Base-by-base conservation (phyloP, 2,888 invertebrate species). In the Drosophila mimica region DNA sequence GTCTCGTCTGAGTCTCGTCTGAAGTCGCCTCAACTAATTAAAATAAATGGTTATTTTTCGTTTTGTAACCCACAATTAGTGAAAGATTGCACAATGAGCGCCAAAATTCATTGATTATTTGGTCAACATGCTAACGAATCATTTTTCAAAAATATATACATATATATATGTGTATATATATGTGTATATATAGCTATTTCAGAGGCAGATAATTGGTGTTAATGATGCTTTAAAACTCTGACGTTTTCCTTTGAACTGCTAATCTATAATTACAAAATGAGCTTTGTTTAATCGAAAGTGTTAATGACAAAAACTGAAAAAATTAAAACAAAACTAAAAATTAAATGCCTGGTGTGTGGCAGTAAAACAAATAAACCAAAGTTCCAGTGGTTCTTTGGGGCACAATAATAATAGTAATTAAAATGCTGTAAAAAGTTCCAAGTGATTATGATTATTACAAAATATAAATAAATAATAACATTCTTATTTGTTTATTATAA, bases 1-100 rank as follows among this genome's bases (percentile, higher is more conserved):
- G 13, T 58, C 53, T 25, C 46, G 54, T 15, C 34, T 20, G 3
- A 11, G 33, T 20, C 20, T 9, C 34, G 38, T 15, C 54, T 20
- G 51, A 58, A 54, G 49, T 58, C 58, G 49, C 70, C 54, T 38
- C 60, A 54, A 38, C 25, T 84, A 82, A 85, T 87, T 85, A 84
- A 84, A 67, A 87, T 84, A 75, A 89, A 89, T 87, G 82, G 59
- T 74, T 69, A 65, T 56, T 49, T 72, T 49, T 48, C 60, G 65
- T 52, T 70, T 57, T 61, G 49, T 54, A 52, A 53, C 51, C 52
- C 9, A 46, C 60, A 57, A 40, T 69, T 63, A 70, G 20, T 28
- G n/a, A n/a, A 53, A 43, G 57, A 59, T 52, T 70, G 70, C 36
- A 66, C 78, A 86, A 77, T 77, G 74, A 77, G 67, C 54, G 54